These are phyloP conservation scores for Dryas iulia DNA, from an alignment of 1,140 invertebrate species.

Conservation along the genomic window DNA sequence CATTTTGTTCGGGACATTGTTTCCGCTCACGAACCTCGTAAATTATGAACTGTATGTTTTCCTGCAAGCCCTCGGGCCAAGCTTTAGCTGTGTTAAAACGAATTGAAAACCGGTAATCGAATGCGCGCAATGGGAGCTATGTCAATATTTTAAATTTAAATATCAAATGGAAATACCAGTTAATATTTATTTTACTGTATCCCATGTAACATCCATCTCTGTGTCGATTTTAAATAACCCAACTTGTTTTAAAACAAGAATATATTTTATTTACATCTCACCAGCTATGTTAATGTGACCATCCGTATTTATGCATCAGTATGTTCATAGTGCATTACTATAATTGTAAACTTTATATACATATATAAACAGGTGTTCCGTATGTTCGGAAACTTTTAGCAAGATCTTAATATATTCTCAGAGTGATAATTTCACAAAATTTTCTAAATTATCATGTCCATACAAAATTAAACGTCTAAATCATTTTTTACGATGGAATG, in stretches of 20 bases:
- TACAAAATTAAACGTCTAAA: background rate
- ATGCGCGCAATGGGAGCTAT: conserved; percentile 71
- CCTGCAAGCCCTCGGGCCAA: conserved; percentile 64
- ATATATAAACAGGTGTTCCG: too few species aligned
- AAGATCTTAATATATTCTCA: too few species aligned
- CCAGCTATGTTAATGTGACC: conserved; percentile 1
- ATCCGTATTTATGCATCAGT: background rate
- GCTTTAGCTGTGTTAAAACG: conserved; percentile 71
- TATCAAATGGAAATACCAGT: conserved; percentile 64
- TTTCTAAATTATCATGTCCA: background rate
- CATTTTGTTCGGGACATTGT: conserved; percentile 73
- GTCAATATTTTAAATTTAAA: conserved; percentile 78
- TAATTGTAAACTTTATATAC: too few species aligned
- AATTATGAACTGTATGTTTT: conserved; percentile 77
- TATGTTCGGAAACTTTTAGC: too few species aligned
- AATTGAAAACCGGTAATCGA: conserved; percentile 78
- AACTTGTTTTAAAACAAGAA: conserved; percentile 50
- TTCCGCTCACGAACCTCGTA: conserved; percentile 69
- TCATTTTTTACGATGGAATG: background rate
- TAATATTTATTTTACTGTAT: conserved; percentile 61
- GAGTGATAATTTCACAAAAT: background rate
- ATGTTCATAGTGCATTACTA: too few species aligned
- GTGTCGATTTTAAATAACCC: conserved; percentile 53
- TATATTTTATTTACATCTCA: conserved; percentile 45
- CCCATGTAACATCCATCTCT: conserved; percentile 51